These are phyloP conservation scores for Coptodon bakossiorum DNA, from an alignment of 2,113 vertebrate genomes.

Conservation along the genomic window DNA sequence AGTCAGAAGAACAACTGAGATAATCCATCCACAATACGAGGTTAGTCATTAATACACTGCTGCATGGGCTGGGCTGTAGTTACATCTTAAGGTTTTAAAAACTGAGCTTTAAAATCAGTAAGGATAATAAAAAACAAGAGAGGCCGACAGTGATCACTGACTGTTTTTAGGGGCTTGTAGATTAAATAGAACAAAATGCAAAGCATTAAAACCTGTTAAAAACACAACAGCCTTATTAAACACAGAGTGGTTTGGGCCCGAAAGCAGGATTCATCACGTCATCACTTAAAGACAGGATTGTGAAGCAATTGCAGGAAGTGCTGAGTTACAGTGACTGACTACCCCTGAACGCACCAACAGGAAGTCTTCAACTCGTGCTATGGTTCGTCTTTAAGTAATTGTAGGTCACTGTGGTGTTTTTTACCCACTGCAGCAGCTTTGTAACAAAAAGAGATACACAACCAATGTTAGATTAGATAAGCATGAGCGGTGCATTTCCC, in stretches of 20 bases:
- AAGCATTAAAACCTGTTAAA: background rate
- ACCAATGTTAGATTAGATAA: background rate
- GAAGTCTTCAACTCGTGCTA: background rate
- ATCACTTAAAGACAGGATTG: background rate
- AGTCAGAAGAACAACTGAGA: background rate
- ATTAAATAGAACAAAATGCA: background rate
- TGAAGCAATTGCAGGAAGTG: background rate
- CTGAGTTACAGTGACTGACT: background rate
- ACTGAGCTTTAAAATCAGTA: background rate
- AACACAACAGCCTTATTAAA: background rate
- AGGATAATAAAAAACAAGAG: background rate
- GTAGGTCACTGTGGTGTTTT: background rate
- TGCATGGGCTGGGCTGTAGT: background rate
- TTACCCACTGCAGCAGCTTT: background rate
- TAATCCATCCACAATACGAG: background rate
- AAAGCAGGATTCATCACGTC: background rate
- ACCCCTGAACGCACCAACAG: background rate
- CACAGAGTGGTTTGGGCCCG: background rate
- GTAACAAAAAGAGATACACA: background rate
- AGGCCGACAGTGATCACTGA: background rate
- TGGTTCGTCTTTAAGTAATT: background rate
- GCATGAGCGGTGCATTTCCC: background rate
- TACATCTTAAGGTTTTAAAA: background rate
- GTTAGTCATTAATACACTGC: background rate
- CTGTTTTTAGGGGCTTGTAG: background rate